Percentiles rank a stretch among this genome's conserved stretches.
Evolutionary conservation across 2,888 invertebrate genomes (phyloP).

Genomic region (Harpalus rubripes): DNA sequence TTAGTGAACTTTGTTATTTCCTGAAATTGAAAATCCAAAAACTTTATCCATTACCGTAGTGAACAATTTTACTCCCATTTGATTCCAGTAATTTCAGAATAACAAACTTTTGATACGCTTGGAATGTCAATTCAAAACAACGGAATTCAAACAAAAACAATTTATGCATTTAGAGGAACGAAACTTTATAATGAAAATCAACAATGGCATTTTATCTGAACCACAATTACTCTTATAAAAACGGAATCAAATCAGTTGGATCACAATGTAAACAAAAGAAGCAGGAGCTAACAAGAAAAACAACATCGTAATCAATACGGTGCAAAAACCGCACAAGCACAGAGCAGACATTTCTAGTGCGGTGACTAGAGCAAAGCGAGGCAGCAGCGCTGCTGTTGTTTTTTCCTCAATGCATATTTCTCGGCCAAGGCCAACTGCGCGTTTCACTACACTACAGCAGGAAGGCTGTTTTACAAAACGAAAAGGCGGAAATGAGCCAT

Average conservation of each 20-base stretch:
- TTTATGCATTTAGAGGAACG: neutral
- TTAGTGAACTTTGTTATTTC: neutral
- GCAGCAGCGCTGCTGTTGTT: slow-evolving; percentile 21
- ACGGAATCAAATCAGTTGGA: slow-evolving; percentile 24
- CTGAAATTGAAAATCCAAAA: neutral
- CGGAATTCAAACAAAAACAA: slow-evolving; percentile 17
- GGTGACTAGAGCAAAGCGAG: slow-evolving; percentile 6
- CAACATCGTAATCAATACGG: slow-evolving; percentile 47
- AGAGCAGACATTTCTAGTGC: slow-evolving; percentile 29
- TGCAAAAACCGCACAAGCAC: slow-evolving; percentile 16
- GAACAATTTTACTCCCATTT: neutral
- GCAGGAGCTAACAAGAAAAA: slow-evolving; percentile 34
- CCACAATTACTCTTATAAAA: slow-evolving; percentile 32
- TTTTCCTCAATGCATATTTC: slow-evolving; percentile 60
- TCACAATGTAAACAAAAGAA: slow-evolving; percentile 43
- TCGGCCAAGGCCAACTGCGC: slow-evolving; percentile 58
- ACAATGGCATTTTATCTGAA: slow-evolving; percentile 23
- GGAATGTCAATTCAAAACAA: neutral
- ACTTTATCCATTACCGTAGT: neutral
- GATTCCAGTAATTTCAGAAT: neutral
- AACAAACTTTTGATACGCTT: slow-evolving; percentile 1
- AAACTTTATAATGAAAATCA: slow-evolving; percentile 42
- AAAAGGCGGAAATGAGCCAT: slow-evolving; percentile 58
- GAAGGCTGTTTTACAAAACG: slow-evolving; percentile 53
- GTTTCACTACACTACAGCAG: slow-evolving; percentile 55